Evolutionary conservation across 2,113 vertebrate genomes (phyloP), one percentile per base, ranked within the genome.

Genomic region (Bothrops jararaca): DNA sequence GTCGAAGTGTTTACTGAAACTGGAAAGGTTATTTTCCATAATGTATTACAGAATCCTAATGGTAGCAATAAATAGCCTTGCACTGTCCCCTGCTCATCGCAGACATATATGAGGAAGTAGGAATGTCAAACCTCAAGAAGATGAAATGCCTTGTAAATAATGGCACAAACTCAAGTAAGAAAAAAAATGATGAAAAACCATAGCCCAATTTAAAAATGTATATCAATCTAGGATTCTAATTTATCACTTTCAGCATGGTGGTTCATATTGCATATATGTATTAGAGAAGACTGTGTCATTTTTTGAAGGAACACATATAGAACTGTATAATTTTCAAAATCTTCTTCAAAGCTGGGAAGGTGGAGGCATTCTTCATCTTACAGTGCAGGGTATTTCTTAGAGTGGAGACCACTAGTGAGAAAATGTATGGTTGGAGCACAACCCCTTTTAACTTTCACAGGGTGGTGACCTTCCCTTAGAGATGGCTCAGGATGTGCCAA

Each of bases 1-100:
- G 54, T 94, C 93, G 90, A 53, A 11, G 20, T 91, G 18, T 48
- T 86, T 64, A n/a, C 45, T 94, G 5, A 93, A 4, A 52, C 88
- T 93, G 86, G 58, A 95, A 94, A 95, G 52, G 54, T 91, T 94
- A 92, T 2, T 24, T 6, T 93, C 22, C 93, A 45, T 89, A 92
- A 92, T n/a, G 92, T 52, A 92, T 86, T 91, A 69, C 69, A 96
- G 39, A 56, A 9, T 64, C 56, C 48, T 94, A 95, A 94, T 53
- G 89, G 20, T 12, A 64, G 5, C 60, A 88, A 89, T 89, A 89
- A 93, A 92, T 94, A 53, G 52, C 92, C 74, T 95, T 94, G 45
- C 22, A 80, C 86, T 96, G 60, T 89, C 69, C 87, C 94, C 86
- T 86, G 92, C 4, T 22, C 54, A 93, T 22, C 64, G 85, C 90